Percentiles rank a stretch among this genome's conserved stretches.
Conservation (phyloP, 2,113 vertebrate species). For the Tetrao urogallus region DNA sequence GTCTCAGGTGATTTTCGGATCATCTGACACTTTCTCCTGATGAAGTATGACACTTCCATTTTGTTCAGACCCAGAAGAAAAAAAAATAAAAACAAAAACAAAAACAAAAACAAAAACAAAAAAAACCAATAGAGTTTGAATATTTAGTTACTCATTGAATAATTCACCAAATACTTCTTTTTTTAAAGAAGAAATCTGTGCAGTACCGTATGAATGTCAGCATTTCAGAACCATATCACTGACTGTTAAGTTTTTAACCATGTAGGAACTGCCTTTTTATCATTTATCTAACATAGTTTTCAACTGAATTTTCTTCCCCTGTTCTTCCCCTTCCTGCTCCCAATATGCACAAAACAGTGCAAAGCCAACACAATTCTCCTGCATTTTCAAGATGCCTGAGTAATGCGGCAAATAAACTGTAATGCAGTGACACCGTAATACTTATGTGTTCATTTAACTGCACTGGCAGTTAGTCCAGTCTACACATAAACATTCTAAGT, state of each 20-base stretch:
- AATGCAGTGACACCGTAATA: neutral
- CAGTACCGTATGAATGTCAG: neutral
- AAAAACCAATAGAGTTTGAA: neutral
- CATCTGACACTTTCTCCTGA: neutral
- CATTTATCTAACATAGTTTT: neutral
- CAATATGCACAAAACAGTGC: neutral
- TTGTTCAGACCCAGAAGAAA: neutral
- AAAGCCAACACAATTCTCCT: neutral
- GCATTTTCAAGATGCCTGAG: neutral
- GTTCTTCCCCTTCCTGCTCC: accelerated
- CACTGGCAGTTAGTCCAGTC: neutral
- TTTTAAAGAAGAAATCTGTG: neutral
- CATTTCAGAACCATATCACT: neutral
- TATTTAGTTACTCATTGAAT: neutral
- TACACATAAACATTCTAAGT: neutral
- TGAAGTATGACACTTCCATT: neutral
- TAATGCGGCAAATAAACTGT: neutral
- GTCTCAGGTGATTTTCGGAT: neutral
- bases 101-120: too few species aligned
- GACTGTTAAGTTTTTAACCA: neutral
- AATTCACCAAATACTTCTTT: neutral
- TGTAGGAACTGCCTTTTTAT: neutral
- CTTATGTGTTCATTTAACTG: neutral
- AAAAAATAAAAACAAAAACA: neutral
- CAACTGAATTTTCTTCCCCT: neutral